A percentile compares a stretch with the other conserved stretches of the same genome.
phyloP scores from a whole-genome alignment of 2,797 vertebrate genomes.

The Leptoclinus maculatus region DNA sequence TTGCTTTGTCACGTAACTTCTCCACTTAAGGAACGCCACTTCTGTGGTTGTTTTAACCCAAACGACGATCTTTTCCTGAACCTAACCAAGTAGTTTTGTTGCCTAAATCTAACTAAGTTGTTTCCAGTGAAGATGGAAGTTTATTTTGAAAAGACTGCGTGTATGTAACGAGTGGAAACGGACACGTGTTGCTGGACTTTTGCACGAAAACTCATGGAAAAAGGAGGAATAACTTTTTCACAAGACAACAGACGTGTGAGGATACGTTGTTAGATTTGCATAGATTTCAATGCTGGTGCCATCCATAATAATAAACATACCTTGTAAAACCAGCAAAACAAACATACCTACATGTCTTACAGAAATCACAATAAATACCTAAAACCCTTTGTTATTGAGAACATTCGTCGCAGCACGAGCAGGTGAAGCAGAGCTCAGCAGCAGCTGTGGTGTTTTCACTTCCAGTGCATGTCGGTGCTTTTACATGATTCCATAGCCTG shows the following conservation, averaged over 20 bases:
- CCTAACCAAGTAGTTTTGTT: neutral
- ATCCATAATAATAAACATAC: neutral
- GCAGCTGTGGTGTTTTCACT: conserved; percentile 16
- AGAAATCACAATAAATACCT: neutral
- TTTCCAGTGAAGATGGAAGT: neutral
- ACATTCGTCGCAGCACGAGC: conserved; percentile 5
- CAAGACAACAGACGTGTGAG: neutral
- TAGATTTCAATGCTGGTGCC: neutral
- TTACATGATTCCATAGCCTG: conserved; percentile 36
- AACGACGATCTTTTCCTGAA: too few relatives aligned
- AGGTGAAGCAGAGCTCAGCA: conserved; percentile 29
- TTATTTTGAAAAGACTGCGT: neutral
- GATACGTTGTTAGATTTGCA: neutral
- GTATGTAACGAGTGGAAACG: too few relatives aligned
- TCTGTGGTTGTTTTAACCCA: neutral
- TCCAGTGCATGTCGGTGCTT: conserved; percentile 1
- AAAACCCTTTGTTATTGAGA: conserved; percentile 7
- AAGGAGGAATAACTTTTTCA: too few relatives aligned
- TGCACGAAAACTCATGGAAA: neutral
- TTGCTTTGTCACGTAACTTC: neutral
- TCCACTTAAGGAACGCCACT: neutral
- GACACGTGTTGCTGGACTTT: neutral
- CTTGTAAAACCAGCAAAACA: conserved; percentile 12
- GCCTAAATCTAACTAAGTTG: neutral
- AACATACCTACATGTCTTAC: neutral